These are phyloP conservation scores for Ladona fulva DNA, from an alignment of 1,140 invertebrate genomes.

Conservation along the genomic window DNA sequence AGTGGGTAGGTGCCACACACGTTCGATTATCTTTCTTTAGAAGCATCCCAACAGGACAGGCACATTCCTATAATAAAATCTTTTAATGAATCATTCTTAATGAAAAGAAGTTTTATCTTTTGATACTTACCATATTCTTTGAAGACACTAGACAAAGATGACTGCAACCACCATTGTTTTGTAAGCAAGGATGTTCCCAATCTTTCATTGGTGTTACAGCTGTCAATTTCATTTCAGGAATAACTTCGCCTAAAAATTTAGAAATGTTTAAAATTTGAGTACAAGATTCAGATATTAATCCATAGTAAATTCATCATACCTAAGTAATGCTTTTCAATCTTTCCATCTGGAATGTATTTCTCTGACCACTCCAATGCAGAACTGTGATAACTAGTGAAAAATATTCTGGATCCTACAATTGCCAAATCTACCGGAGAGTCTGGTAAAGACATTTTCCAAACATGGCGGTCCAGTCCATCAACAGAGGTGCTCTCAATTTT, in stretches of 20 bases:
- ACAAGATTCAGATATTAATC: too few relatives aligned
- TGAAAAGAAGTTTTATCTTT: constrained; percentile 26
- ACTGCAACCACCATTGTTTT: constrained; percentile 58
- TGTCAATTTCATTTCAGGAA: constrained; percentile 27
- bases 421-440: constrained; percentile 15
- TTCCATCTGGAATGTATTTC: constrained; percentile 28
- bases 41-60: constrained; percentile 49
- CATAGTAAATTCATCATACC: background rate
- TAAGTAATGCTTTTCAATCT: background rate
- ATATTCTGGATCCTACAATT: constrained; percentile 24
- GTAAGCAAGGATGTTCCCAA: constrained; percentile 47
- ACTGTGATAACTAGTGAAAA: constrained; percentile 45
- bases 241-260: constrained; percentile 2
- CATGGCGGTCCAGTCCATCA: constrained; percentile 34
- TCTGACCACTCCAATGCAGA: constrained; percentile 48
- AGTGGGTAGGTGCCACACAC: constrained; percentile 20
- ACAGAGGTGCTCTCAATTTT: constrained; percentile 44
- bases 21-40: constrained; percentile 39
- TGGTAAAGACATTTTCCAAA: constrained; percentile 12
- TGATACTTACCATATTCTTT: constrained; percentile 23
- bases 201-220: constrained; percentile 25
- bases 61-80: constrained; percentile 36
- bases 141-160: constrained; percentile 55
- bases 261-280: too few relatives aligned
- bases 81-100: too few relatives aligned